Evolutionary conservation across 2,888 invertebrate species (phyloP).

Genomic region (Orchestes rusci): DNA sequence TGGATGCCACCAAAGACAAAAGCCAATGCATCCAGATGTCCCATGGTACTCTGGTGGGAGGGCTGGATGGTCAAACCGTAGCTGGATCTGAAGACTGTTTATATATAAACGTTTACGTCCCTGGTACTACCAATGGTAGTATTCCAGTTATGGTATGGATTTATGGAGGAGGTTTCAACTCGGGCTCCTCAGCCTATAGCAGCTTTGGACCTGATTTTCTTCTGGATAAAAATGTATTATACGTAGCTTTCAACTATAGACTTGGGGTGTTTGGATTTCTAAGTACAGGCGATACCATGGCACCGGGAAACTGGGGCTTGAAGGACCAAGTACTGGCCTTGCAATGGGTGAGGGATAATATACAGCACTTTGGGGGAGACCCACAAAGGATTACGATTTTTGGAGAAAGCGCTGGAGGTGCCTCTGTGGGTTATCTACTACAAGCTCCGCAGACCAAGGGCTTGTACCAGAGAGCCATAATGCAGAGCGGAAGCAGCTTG

Average conservation of each 20-base stretch:
- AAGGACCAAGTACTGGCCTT: conserved; percentile 32
- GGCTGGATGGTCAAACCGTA: conserved; percentile 1
- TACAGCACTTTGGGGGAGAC: conserved; percentile 29
- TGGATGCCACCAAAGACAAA: conserved; percentile 26
- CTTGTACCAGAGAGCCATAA: conserved; percentile 29
- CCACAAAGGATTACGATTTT: conserved; percentile 28
- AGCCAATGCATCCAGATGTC: conserved; percentile 25
- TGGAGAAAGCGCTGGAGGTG: conserved; percentile 31
- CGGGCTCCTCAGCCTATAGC: conserved; percentile 16
- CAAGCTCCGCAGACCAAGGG: conserved; percentile 27
- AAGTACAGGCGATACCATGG: conserved; percentile 35
- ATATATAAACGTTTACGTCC: conserved; percentile 31
- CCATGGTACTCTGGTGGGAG: no score
- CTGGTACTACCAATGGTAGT: conserved; percentile 28
- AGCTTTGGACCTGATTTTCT: conserved; percentile 34
- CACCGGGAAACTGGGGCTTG: conserved; percentile 30
- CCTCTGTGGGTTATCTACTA: conserved; percentile 27
- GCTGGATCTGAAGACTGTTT: conserved; percentile 31
- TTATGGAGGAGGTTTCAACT: conserved; percentile 41
- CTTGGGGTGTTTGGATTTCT: conserved; percentile 66
- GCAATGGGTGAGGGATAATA: conserved; percentile 30
- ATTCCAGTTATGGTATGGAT: conserved; percentile 41
- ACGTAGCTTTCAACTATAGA: conserved; percentile 63
- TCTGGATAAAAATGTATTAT: conserved; percentile 56
- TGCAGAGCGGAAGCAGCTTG: conserved; percentile 30